Percentiles rank a stretch among this genome's conserved stretches.
phyloP scores from a whole-genome alignment of 2,797 vertebrate species.

The Paedocypris micromegethes region DNA sequence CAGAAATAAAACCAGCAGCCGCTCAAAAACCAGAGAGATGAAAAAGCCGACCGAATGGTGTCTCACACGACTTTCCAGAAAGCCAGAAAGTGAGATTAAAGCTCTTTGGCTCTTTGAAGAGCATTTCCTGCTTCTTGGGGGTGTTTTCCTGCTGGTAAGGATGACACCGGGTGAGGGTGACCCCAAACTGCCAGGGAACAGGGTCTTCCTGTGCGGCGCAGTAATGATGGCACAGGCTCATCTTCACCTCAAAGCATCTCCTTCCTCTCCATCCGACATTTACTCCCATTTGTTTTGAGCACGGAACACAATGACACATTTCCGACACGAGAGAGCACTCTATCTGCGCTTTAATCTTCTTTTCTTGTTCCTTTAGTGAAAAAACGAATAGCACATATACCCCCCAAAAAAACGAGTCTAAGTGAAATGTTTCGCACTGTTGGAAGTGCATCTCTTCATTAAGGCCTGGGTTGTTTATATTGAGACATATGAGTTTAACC shows the following conservation, averaged over 20 bases:
- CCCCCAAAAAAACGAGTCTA: no score
- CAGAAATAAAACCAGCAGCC: no score
- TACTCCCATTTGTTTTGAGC: slow-evolving; percentile 43
- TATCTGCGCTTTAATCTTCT: background rate
- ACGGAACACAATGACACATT: slow-evolving; percentile 26
- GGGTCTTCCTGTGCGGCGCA: slow-evolving; percentile 41
- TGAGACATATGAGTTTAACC: no score
- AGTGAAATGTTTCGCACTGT: no score
- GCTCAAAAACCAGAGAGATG: no score
- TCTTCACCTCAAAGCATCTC: slow-evolving; percentile 53
- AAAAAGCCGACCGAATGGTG: slow-evolving; percentile 46
- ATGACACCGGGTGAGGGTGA: slow-evolving; percentile 55
- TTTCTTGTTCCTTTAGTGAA: background rate
- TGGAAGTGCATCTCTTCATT: no score
- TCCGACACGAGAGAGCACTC: slow-evolving; percentile 1
- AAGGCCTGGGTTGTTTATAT: no score
- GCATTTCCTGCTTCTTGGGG: slow-evolving; percentile 37
- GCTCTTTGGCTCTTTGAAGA: slow-evolving; percentile 65
- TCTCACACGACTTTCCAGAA: slow-evolving; percentile 54
- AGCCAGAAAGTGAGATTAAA: slow-evolving; percentile 64
- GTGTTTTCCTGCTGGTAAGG: slow-evolving; percentile 54
- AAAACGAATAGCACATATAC: background rate
- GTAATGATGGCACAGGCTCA: slow-evolving; percentile 50
- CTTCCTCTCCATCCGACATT: slow-evolving; percentile 42
- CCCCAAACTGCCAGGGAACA: slow-evolving; percentile 63